These are phyloP conservation scores for Rissa tridactyla DNA, from an alignment of 2,113 vertebrate species.

Conservation along the genomic window DNA sequence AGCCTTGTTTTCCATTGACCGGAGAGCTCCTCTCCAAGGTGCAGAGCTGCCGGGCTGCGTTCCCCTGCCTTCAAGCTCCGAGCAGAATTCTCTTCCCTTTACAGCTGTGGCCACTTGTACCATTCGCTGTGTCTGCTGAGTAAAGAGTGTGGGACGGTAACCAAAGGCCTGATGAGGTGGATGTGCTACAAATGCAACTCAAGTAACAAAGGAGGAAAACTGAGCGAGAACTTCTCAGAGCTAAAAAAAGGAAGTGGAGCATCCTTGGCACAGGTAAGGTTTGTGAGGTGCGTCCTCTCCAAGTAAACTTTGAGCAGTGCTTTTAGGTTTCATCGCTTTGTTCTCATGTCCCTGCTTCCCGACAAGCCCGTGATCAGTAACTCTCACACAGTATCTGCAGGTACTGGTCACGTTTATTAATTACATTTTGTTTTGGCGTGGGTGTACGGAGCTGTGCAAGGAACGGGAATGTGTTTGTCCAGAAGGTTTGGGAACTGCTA, in stretches of 20 bases:
- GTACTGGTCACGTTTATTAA: not conserved
- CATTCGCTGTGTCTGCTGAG: slow-evolving; percentile 91
- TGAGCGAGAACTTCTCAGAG: slow-evolving; percentile 67
- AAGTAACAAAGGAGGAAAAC: slow-evolving; percentile 79
- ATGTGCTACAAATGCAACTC: slow-evolving; percentile 93
- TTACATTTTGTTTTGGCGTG: not conserved
- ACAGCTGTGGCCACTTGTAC: slow-evolving; percentile 96
- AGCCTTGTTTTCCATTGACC: not conserved
- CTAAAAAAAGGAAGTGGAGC: slow-evolving; percentile 66
- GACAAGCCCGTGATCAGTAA: not conserved
- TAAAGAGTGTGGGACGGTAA: slow-evolving; percentile 78
- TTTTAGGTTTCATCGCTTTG: not conserved
- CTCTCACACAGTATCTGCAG: not conserved
- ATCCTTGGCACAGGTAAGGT: slow-evolving; percentile 85
- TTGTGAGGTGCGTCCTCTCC: not conserved
- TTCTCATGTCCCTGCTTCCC: not conserved
- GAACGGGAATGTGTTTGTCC: not conserved
- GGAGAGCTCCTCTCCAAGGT: not conserved
- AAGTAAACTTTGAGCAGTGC: not conserved
- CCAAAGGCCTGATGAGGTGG: slow-evolving; percentile 80
- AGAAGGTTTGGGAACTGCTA: not conserved
- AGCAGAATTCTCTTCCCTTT: not conserved
- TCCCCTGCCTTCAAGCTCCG: not conserved
- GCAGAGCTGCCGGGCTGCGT: not conserved
- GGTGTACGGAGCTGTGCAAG: not conserved